Conservation (phyloP, 2,113 vertebrate species). For the Turdus rufiventris region DNA sequence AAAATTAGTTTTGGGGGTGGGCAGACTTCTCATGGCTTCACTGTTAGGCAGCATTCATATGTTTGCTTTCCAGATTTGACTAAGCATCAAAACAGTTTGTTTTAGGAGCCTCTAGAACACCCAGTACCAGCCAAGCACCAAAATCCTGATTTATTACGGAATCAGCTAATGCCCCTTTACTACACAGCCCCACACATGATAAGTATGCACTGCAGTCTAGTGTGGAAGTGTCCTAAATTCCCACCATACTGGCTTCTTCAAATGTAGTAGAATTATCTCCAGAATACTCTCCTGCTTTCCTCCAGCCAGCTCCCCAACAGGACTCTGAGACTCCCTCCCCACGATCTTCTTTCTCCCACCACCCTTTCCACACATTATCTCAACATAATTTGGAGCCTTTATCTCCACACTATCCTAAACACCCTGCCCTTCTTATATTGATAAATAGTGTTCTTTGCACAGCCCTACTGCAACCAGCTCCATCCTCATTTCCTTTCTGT, state of each 20-base stretch:
- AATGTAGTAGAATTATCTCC: neutral
- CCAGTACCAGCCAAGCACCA: neutral
- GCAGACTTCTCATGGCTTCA: neutral
- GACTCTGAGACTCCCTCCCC: neutral
- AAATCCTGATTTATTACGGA: neutral
- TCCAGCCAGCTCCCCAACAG: neutral
- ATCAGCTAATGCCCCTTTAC: neutral
- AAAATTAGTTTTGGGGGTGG: constrained; percentile 15
- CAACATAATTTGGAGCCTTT: rapidly evolving
- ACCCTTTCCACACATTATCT: neutral
- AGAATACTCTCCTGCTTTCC: neutral
- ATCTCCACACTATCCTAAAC: neutral
- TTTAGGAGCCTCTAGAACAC: neutral
- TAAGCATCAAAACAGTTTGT: neutral
- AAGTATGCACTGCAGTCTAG: neutral
- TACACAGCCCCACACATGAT: rapidly evolving
- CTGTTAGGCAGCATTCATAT: neutral
- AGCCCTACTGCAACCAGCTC: neutral
- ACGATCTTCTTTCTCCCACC: neutral
- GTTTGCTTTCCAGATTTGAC: constrained; percentile 25
- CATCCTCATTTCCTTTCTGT: neutral
- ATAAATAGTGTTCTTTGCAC: neutral
- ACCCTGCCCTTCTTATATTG: neutral
- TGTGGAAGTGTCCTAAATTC: neutral
- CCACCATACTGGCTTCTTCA: neutral